Conservation (phyloP, 2,797 vertebrate genomes). For the Propithecus perrieri region DNA sequence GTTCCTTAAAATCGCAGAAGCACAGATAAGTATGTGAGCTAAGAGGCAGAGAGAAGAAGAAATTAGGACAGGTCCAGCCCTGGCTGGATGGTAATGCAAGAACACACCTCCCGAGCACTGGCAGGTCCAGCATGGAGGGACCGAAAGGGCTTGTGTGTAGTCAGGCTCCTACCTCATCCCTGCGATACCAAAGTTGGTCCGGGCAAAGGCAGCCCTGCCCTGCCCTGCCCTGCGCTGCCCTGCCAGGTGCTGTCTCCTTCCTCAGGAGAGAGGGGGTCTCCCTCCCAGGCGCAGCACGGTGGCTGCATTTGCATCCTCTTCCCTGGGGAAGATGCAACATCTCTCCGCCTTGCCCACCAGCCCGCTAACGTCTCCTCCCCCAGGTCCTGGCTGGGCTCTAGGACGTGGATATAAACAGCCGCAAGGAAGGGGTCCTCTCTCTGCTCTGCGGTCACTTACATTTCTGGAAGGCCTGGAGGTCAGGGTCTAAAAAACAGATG, state of each 20-base stretch:
- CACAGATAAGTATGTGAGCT: not conserved
- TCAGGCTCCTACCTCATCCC: not conserved
- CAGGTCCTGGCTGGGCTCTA: not conserved
- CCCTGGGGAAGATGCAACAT: not conserved
- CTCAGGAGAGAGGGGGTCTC: not conserved
- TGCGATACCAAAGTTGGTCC: not conserved
- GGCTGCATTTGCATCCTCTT: not conserved
- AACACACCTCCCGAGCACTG: not conserved
- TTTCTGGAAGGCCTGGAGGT: not conserved
- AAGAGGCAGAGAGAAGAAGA: not conserved
- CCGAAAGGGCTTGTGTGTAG: not conserved
- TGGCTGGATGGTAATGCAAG: not conserved
- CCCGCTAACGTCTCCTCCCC: not conserved
- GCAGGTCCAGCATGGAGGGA: not conserved
- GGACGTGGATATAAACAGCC: not conserved
- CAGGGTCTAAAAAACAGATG: not conserved
- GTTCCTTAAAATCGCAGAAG: not conserved
- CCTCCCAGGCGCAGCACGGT: not conserved
- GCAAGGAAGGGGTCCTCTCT: not conserved
- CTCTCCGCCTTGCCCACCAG: not conserved
- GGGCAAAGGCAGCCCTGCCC: not conserved
- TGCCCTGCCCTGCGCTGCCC: not conserved
- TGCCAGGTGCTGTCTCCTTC: not conserved
- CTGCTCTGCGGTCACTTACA: not conserved
- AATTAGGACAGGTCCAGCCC: not conserved